Evolutionary conservation across 2,888 invertebrate species (phyloP).

Genomic region (Drepanosiphum platanoidis): DNA sequence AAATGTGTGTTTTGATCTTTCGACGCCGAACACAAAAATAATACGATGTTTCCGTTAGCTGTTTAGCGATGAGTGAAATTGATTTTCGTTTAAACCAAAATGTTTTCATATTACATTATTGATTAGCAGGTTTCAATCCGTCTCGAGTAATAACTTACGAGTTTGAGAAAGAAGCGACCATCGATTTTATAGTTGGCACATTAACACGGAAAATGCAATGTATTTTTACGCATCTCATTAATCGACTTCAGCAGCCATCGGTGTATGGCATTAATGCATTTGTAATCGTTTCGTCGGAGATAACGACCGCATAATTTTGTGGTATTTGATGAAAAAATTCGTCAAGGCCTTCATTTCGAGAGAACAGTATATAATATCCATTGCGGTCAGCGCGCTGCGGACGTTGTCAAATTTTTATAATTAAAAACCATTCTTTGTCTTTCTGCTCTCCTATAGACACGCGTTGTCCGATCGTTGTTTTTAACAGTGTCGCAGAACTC

Average conservation of each 20-base stretch:
- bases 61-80: not conserved
- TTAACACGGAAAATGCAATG: not conserved
- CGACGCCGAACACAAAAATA: not conserved
- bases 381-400: not conserved
- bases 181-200: not conserved
- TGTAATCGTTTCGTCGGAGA: not conserved
- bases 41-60: not conserved
- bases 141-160: not conserved
- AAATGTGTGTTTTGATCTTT: not conserved
- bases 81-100: not conserved
- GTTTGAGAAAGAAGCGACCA: not conserved
- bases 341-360: not conserved
- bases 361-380: no score
- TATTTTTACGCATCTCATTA: not conserved
- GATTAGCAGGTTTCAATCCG: not conserved
- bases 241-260: not conserved
- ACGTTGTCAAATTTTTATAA: not conserved
- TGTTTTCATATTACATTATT: not conserved
- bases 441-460: not conserved
- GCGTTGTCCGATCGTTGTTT: not conserved
- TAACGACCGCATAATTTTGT: not conserved
- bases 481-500: not conserved
- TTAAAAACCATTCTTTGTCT: not conserved
- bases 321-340: not conserved
- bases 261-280: not conserved